phyloP scores from a whole-genome alignment of 2,113 vertebrate species.

The Phasianus colchicus region DNA sequence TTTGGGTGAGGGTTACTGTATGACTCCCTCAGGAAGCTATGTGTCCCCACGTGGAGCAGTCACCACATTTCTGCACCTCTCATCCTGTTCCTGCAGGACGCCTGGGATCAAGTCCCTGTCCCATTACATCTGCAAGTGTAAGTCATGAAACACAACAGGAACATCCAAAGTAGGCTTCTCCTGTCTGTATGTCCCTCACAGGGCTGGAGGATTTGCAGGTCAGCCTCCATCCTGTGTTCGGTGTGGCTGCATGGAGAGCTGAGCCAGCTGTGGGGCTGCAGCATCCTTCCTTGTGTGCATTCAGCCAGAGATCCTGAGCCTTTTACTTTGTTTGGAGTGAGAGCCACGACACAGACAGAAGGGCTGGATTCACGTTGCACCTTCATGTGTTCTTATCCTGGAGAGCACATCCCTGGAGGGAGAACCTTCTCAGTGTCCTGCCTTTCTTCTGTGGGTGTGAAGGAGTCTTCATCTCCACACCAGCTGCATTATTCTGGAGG shows the following conservation, averaged over 20 bases:
- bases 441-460: background rate
- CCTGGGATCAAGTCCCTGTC: background rate
- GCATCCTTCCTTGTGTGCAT: fast-evolving
- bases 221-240: too few relatives aligned
- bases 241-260: background rate
- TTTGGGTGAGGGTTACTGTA: background rate
- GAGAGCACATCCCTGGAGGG: background rate
- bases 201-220: background rate
- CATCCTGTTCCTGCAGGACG: background rate
- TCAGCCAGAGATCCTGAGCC: fast-evolving
- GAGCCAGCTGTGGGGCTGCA: background rate
- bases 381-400: background rate
- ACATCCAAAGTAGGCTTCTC: background rate
- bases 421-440: background rate
- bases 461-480: background rate
- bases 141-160: background rate
- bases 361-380: background rate
- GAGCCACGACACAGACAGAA: background rate
- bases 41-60: background rate
- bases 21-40: background rate
- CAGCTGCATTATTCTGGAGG: background rate
- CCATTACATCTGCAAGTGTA: fast-evolving
- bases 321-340: background rate
- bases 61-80: background rate
- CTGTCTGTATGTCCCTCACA: background rate